Conservation (phyloP, 2,888 invertebrate species). For the Nomada goodeniana region DNA sequence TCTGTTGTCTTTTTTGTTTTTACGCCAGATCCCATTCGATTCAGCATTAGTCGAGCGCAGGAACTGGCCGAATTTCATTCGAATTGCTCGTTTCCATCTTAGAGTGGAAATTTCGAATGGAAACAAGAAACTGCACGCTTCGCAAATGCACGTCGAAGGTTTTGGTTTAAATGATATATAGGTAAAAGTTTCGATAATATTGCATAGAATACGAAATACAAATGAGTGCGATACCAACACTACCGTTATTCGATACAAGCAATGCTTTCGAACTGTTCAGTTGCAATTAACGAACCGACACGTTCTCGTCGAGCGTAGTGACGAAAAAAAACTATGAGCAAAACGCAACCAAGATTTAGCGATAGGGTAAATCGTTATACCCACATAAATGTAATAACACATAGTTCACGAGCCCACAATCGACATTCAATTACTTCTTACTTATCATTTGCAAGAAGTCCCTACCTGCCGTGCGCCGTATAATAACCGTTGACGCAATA, state of each 20-base stretch:
- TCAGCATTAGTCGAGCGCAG: neutral
- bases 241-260: too few relatives aligned
- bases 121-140: neutral
- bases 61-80: slow-evolving; percentile 18
- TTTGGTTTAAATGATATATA: neutral
- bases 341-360: too few relatives aligned
- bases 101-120: slow-evolving; percentile 13
- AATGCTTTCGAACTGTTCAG: neutral
- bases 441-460: neutral
- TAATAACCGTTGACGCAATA: slow-evolving; percentile 1
- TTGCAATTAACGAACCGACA: neutral
- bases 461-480: neutral
- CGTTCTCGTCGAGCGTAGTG: neutral
- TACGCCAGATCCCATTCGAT: neutral
- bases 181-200: neutral
- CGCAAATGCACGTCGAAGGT: neutral
- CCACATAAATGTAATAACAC: too few relatives aligned
- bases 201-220: neutral
- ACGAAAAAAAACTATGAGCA: too few relatives aligned
- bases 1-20: too few relatives aligned
- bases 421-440: neutral
- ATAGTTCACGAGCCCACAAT: neutral
- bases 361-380: too few relatives aligned
- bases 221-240: too few relatives aligned
- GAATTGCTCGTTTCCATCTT: slow-evolving; percentile 7